Evolutionary conservation across 2,888 invertebrate species (phyloP).

Genomic region (Muscina levida): DNA sequence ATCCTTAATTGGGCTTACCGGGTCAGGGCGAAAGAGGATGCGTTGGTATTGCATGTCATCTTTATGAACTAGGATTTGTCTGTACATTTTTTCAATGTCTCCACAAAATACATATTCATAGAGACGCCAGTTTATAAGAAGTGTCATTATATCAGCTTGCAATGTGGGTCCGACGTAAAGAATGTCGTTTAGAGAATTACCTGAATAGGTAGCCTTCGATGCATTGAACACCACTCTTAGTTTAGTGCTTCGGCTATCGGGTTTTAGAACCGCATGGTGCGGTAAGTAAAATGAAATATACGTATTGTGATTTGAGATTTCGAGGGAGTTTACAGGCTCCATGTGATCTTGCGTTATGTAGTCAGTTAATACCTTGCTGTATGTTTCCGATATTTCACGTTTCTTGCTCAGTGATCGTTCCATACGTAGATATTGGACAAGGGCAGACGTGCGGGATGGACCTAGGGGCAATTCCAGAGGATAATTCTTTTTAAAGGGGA

Average conservation of each 20-base stretch:
- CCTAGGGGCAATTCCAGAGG: slow-evolving; percentile 2
- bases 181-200: not conserved
- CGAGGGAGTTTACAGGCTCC: not conserved
- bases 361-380: not conserved
- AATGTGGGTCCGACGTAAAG: slow-evolving; percentile 12
- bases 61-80: not conserved
- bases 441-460: not conserved
- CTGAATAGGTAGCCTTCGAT: not conserved
- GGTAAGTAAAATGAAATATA: not conserved
- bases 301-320: no score
- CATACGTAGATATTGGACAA: not conserved
- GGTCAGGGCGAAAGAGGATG: not conserved
- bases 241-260: not conserved
- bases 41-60: slow-evolving; percentile 5
- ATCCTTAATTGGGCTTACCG: not conserved
- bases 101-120: slow-evolving; percentile 9
- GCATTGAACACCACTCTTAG: slow-evolving; percentile 12
- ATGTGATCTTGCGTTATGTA: not conserved
- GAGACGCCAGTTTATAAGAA: slow-evolving; percentile 28
- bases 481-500: slow-evolving; percentile 18
- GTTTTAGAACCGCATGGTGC: not conserved
- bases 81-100: slow-evolving; percentile 8
- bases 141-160: not conserved
- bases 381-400: not conserved
- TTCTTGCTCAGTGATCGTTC: not conserved